Base-by-base conservation (phyloP, 2,888 invertebrate genomes). In the Diloba caeruleocephala region DNA sequence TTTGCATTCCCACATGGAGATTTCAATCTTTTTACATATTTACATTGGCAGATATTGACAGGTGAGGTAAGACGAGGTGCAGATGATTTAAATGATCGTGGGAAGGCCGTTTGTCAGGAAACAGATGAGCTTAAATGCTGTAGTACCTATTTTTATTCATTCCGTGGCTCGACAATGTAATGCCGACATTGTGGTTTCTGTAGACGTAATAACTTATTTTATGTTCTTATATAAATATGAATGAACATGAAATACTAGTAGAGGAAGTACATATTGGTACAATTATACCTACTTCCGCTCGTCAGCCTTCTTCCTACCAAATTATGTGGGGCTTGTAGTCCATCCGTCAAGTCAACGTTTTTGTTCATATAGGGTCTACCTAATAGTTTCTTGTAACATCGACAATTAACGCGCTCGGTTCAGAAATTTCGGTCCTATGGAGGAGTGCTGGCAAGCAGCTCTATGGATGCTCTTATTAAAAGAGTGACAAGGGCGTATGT, bases 1-100 rank as follows among this genome's bases (percentile, higher is more conserved):
- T 82, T 85, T 81, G 79, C 84, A 84, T 86, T 78, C 76, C 66
- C 60, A 73, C 73, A 69, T 67, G 55, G 42, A 68, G 81, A 81
- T 82, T 74, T 74, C 62, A 62, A 81, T 82, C 78, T 70, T 48
- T 44, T 69, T 60, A 39, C 33, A 54, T 64, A 74, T 73, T 76
- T 71, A 50, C 77, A 79, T 74, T 68, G 73, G 61, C 65, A 79
- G 72, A 68, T 78, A 75, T 75, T 70, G 71, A 62, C 68, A 67
- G 36, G 37, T 48, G 57, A 56, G 58, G 57, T 66, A 65, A 61
- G 66, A 69, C 64, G 64, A 58, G 61, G 67, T 64, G 53, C 45
- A 61, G 44, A n/a, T 32, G 39, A 50, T 70, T 26, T 28, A 49
- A 52, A 44, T 48, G 31, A 42, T 39, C 32, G 29, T 54, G 41